These are phyloP conservation scores for Pangasianodon hypophthalmus DNA, from an alignment of 2,113 vertebrate genomes.

Conservation along the genomic window DNA sequence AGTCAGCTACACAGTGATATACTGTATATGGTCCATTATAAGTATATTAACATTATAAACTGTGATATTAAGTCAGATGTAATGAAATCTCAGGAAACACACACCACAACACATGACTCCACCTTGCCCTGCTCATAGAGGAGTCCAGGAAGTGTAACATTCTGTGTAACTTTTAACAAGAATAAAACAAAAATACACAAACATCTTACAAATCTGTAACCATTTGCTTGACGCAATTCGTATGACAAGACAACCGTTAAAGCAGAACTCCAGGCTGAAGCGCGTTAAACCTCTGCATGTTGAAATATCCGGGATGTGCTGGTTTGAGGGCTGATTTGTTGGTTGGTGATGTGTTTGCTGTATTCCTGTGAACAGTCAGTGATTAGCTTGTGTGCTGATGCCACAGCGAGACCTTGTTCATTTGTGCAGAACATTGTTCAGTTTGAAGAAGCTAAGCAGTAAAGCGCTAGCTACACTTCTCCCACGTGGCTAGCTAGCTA, in stretches of 20 bases:
- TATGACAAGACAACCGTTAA: not conserved
- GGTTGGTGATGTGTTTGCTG: not conserved
- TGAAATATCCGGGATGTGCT: not conserved
- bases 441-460: not conserved
- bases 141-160: not conserved
- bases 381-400: not conserved
- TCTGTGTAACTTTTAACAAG: not conserved
- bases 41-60: not conserved
- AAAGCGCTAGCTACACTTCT: no score
- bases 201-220: not conserved
- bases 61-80: not conserved
- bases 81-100: not conserved
- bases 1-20: no score
- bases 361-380: not conserved
- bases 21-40: not conserved
- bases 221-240: not conserved
- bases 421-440: not conserved
- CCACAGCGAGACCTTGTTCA: not conserved
- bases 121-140: not conserved
- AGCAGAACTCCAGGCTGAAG: not conserved
- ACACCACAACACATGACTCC: not conserved
- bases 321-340: not conserved
- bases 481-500: no score
- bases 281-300: not conserved
- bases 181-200: not conserved